Evolutionary conservation across 2,113 vertebrate genomes (phyloP), one percentile per base, ranked within the genome.

Genomic region (Panthera uncia): DNA sequence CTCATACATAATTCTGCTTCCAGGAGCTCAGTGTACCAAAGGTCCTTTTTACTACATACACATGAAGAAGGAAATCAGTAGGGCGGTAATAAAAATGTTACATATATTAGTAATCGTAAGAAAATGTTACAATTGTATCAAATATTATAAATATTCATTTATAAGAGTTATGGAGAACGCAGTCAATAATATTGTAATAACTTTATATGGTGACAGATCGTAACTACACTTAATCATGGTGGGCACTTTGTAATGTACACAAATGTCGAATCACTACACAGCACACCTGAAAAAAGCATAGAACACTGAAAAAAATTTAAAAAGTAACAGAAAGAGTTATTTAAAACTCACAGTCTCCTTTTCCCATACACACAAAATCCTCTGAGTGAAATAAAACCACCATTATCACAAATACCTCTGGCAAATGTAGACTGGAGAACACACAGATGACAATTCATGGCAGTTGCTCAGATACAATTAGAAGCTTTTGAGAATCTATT

Each of bases 291-390:
- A 45, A 74, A 45, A 48, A 48, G 27, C 38, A 78, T 18, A 48
- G 29, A 16, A 45, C 14, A 29, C 41, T 29, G 21, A 27, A 2
- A 18, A 8, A 48, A 48, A 38, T 45, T 76, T 0, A 76, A 74
- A 76, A 76, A 16, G 14, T 48, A 41, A 78, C 41, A 48, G 74
- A 41, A 74, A 74, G 4, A 13, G 41, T 78, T 48, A 78, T 25
- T 71, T 52, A 45, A 50, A 88, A 69, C 63, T 55, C 14, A 31
- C 16, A 71, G 69, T 63, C n/a, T 50, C 65, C 57, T 95, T 45
- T 78, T 55, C 6, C 91, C 48, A 11, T 6, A 65, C 38, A 50
- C 41, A 86, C 50, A 73, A 96, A 86, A 89, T 16, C 50, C 85
- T 68, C 68, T 65, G 36, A 73, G 84, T 3, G 21, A 89, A 81